Base-by-base conservation (phyloP, 2,113 vertebrate genomes). In the Xyrauchen texanus region DNA sequence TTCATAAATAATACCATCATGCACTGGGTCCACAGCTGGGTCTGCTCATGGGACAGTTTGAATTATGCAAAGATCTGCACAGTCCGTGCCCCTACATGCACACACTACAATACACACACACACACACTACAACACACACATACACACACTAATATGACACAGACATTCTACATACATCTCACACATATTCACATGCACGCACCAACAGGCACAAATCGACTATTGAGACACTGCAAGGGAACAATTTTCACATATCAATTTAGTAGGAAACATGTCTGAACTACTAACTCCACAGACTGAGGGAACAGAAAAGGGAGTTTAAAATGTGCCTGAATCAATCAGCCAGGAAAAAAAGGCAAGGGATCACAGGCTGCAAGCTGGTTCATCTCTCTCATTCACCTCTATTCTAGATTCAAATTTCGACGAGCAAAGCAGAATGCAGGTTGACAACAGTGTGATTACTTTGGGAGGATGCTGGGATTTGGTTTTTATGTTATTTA, bases 1-100 rank as follows among this genome's bases (percentile, higher is more conserved):
- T 71, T 79, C 78, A 79, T 72, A 79, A 71, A 72, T 71, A 79
- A 71, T 71, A 16, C 68, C 77, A 71, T 63, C 68, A 71, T 79
- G 77, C 77, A 64, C 51, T 55, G 47, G n/a, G 45, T 55, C 44
- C 51, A 79, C 68, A 79, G 68, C 68, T 79, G 77, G 68, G 52
- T 62, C 61, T 55, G 68, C 46, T 15, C 57, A 11, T 4, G 49
- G 67, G 77, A 52, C 57, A 11, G 13, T 78, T 47, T 79, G 61
- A 79, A 79, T 79, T 71, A 72, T 79, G 68, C 68, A 79, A 58
- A 71, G 61, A 57, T 51, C 62, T 34, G 68, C 58, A 58, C 45
- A 70, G 61, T 49, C 15, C 13, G 5, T 80, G 42, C 46, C 21
- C 21, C 21, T 34, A 53, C 61, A 47, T 49, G n/a, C 52, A 71